Evolutionary conservation across 2,888 invertebrate species (phyloP).

Genomic region (Pristionchus arcanus): DNA sequence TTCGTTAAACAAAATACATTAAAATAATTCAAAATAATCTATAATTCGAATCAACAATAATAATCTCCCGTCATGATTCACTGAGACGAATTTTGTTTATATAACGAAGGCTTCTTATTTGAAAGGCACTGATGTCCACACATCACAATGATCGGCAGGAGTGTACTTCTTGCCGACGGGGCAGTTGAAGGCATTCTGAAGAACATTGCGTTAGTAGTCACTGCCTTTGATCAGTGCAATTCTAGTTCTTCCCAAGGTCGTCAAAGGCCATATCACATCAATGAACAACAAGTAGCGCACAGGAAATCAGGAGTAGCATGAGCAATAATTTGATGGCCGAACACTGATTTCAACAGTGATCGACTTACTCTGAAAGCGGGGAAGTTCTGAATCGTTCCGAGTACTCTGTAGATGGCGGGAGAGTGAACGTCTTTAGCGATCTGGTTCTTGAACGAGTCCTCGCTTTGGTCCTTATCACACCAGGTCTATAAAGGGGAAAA

Average conservation of each 20-base stretch:
- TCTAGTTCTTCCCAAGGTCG: too few relatives aligned
- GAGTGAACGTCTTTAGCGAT: conserved; percentile 73
- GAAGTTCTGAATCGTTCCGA: conserved; percentile 75
- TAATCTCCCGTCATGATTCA: too few relatives aligned
- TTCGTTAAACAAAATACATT: too few relatives aligned
- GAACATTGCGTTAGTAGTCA: neutral
- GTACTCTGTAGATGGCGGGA: conserved; percentile 73
- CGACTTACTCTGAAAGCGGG: conserved; percentile 71
- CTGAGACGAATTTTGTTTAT: neutral
- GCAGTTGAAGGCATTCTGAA: conserved; percentile 67
- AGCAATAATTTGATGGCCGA: neutral
- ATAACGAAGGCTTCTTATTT: neutral
- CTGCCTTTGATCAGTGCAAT: neutral
- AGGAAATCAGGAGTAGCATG: neutral
- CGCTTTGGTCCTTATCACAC: conserved; percentile 64
- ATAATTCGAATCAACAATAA: too few relatives aligned
- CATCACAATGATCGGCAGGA: conserved; percentile 65
- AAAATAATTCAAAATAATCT: too few relatives aligned
- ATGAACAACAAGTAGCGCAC: too few relatives aligned
- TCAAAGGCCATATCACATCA: too few relatives aligned
- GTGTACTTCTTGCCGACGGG: conserved; percentile 62
- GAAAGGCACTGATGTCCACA: conserved; percentile 64
- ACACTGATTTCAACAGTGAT: neutral
- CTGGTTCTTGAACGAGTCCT: conserved; percentile 44
- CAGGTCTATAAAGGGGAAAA: conserved; percentile 59